Evolutionary conservation across 2,113 vertebrate genomes (phyloP), one percentile per base, ranked within the genome.

Genomic region (Sceloporus tristichus): DNA sequence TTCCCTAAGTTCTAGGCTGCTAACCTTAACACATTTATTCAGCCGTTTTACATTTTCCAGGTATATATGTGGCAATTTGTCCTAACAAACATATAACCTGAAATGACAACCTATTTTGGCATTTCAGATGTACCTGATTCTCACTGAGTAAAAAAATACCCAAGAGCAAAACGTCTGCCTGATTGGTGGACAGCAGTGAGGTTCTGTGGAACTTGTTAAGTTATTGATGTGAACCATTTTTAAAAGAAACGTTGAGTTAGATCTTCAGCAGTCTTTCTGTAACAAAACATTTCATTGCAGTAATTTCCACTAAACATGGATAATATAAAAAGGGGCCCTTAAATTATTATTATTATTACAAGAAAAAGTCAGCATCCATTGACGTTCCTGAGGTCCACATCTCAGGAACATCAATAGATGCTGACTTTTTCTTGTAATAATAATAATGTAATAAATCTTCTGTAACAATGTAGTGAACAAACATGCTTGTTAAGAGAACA

Each of bases 281-380:
- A 84, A 53, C 73, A 84, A 83, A 13, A 66, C 23, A 78, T 70
- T 23, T 70, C 27, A 71, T 59, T 78, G 73, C 78, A 79, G 68
- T 84, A 84, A 40, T 27, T n/a, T n/a, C 25, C n/a, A 59, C 0
- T 14, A 13, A 78, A 29, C 6, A 7, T 40, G 42, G 59, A 79
- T 23, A 59, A 78, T 88, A 84, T 42, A 9, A 59, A 59, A 59
- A 59, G 10, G 54, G 42, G 3, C 34, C 34, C 34, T 34, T 34
- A 34, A 34, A 34, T 34, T 34, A 34, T 34, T 34, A 34, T 34
- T 34, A 34, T 34, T 34, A 34, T 34, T 34, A 34, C n/a, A n/a
- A n/a, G n/a, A 34, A 34, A 34, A 34, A 34, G 34, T 34, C 34
- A 34, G 34, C 34, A 34, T 34, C 34, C 34, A 34, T 34, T 34